Conservation (phyloP, 2,113 vertebrate species). For the Cygnus atratus region DNA sequence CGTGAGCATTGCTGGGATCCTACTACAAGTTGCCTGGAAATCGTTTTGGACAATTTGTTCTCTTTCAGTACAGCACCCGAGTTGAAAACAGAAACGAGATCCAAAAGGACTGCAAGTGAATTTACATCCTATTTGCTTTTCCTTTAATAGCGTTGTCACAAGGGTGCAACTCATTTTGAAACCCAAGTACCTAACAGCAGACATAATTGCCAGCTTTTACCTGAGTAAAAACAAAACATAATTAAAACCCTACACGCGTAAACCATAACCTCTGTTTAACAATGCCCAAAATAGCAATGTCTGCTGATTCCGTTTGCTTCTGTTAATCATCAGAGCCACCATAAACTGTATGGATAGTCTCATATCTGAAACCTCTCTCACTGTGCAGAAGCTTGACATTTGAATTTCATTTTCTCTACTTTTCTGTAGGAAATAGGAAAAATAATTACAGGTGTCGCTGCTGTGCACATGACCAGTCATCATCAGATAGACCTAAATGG, state of each 20-base stretch:
- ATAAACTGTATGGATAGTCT: neutral
- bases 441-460: neutral
- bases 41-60: neutral
- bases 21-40: neutral
- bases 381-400: neutral
- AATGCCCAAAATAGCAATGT: neutral
- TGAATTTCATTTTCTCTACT: neutral
- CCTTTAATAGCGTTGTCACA: neutral
- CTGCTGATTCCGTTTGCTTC: neutral
- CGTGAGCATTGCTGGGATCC: neutral
- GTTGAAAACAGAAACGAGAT: neutral
- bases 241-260: accelerated
- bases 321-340: neutral
- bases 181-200: neutral
- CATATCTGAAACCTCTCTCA: neutral
- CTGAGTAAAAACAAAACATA: neutral
- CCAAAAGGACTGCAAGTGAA: neutral
- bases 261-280: neutral
- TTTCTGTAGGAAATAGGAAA: neutral
- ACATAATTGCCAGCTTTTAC: neutral
- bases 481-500: neutral
- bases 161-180: neutral
- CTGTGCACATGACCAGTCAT: neutral
- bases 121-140: neutral
- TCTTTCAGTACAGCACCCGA: neutral